A percentile compares a stretch with the other conserved stretches of the same genome.
These are phyloP conservation scores for Propithecus deckenii DNA, from an alignment of 2,797 vertebrate genomes.

Conservation along the genomic window DNA sequence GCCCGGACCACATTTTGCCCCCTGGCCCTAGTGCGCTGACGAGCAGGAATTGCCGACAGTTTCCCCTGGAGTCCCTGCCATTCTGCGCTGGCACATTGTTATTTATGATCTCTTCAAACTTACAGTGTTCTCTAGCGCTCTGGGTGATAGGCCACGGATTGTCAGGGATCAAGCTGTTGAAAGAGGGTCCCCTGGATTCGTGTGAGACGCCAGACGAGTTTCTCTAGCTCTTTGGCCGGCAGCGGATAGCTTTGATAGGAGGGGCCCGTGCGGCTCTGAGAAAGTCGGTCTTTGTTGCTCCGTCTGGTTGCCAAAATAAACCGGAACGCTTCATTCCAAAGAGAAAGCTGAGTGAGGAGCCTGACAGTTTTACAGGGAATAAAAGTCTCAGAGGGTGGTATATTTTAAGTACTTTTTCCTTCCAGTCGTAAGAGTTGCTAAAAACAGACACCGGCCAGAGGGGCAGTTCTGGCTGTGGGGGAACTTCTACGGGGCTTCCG, in stretches of 20 bases:
- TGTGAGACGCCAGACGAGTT: background rate
- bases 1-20: no score
- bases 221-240: background rate
- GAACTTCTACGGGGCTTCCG: background rate
- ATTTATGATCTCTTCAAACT: no score
- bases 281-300: conserved; percentile 69
- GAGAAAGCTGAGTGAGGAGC: conserved; percentile 73
- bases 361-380: conserved; percentile 64
- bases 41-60: fast-evolving
- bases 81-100: background rate
- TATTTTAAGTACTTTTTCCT: conserved; percentile 69
- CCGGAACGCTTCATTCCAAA: conserved; percentile 59
- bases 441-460: conserved; percentile 32
- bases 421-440: conserved; percentile 38
- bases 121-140: fast-evolving
- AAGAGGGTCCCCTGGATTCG: background rate
- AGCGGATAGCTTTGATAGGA: background rate
- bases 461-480: conserved; percentile 1
- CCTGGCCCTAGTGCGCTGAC: background rate
- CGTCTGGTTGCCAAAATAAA: conserved; percentile 69
- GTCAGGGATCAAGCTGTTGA: background rate
- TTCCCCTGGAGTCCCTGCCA: background rate
- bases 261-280: background rate
- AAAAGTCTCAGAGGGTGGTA: conserved; percentile 61
- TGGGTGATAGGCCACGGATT: background rate